Conservation (phyloP, 2,113 vertebrate genomes). For the Chlamydotis undulata region DNA sequence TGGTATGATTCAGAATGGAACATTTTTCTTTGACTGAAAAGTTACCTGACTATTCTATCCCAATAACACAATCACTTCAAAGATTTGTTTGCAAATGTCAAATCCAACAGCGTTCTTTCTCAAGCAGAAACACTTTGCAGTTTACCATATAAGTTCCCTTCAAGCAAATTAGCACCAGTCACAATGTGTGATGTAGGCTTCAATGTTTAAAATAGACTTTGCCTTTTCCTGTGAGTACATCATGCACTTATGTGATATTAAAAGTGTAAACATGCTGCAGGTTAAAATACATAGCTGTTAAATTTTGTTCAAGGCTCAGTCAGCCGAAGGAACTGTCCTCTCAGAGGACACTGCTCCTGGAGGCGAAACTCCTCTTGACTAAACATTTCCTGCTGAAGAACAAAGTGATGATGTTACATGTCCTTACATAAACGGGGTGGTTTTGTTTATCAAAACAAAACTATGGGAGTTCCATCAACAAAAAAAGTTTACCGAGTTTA, state of each 20-base stretch:
- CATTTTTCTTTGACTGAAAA: neutral
- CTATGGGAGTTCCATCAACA: neutral
- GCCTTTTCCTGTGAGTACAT: constrained; percentile 35
- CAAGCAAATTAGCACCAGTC: constrained; percentile 34
- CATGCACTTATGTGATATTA: constrained; percentile 2
- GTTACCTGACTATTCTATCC: neutral
- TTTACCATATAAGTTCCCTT: constrained; percentile 1
- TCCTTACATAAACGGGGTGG: neutral
- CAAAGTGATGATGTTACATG: neutral
- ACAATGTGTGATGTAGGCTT: constrained; percentile 34
- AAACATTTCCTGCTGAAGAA: neutral
- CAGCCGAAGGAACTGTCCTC: fast-evolving
- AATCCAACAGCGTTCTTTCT: neutral
- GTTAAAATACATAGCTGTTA: neutral
- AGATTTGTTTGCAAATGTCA: constrained; percentile 30
- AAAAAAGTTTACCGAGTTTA: neutral
- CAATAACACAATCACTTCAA: neutral
- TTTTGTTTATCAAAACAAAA: constrained; percentile 13
- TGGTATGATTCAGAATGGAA: neutral
- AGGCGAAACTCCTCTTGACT: neutral
- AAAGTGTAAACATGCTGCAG: constrained; percentile 39
- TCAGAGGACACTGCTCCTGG: neutral
- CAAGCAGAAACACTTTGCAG: neutral
- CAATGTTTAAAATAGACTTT: constrained; percentile 26
- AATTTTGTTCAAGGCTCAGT: neutral